These are phyloP conservation scores for Temnothorax curvispinosus DNA, from an alignment of 1,140 invertebrate genomes.

Conservation along the genomic window DNA sequence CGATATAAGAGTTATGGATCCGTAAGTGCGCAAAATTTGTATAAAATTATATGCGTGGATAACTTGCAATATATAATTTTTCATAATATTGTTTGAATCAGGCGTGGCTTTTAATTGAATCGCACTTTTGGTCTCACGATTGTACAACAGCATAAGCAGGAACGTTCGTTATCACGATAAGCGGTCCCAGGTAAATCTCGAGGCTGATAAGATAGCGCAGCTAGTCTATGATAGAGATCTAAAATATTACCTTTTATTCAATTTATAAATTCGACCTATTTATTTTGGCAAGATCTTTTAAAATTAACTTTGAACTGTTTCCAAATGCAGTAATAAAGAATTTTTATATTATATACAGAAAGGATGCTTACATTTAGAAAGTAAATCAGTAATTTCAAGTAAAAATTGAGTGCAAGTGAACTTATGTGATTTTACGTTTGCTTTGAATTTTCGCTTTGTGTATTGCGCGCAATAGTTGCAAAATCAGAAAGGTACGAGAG, in stretches of 20 bases:
- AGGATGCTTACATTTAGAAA: too few relatives aligned
- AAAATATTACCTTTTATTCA: constrained; percentile 5
- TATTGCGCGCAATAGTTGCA: not conserved
- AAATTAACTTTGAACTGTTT: not conserved
- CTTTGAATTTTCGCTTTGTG: constrained; percentile 36
- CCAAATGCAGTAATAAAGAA: not conserved
- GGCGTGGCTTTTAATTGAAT: constrained; percentile 47
- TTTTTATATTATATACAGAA: not conserved
- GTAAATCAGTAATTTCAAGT: not conserved
- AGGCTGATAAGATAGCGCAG: constrained; percentile 67
- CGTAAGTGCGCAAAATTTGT: not conserved
- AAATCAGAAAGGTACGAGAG: constrained; percentile 28
- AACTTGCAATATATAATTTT: not conserved
- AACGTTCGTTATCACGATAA: constrained; percentile 66
- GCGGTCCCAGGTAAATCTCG: constrained; percentile 55
- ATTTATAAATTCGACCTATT: not conserved
- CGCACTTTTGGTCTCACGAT: not conserved
- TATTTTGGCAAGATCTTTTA: not conserved
- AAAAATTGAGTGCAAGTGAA: not conserved
- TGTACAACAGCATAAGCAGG: not conserved
- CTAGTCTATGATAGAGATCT: constrained; percentile 56
- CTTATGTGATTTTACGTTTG: constrained; percentile 45
- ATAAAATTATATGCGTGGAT: not conserved
- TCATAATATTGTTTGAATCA: not conserved
- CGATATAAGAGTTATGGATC: not conserved